Percentiles rank a stretch among this genome's conserved stretches.
Evolutionary conservation across 1,140 invertebrate species (phyloP).

Genomic region (Drosophila grimshawi): DNA sequence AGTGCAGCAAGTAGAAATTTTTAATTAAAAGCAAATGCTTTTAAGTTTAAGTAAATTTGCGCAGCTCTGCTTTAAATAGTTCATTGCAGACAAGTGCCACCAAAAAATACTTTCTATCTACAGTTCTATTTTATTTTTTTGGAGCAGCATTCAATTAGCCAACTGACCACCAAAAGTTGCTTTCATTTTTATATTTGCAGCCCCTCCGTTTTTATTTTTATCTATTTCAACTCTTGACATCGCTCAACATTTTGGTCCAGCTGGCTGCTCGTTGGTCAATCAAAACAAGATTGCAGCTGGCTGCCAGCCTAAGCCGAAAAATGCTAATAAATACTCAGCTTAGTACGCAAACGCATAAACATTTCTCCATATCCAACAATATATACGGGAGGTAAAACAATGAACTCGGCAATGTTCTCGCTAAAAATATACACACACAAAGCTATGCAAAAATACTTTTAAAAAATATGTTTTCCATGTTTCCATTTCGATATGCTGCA

Average conservation of each 20-base stretch:
- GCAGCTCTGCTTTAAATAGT: conserved; percentile 33
- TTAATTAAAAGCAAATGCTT: conserved; percentile 81
- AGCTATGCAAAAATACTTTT: no score
- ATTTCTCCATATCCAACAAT: conserved; percentile 65
- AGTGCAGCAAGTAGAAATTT: conserved; percentile 76
- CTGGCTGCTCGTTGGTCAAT: conserved; percentile 35
- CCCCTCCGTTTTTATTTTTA: background rate
- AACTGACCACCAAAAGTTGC: conserved; percentile 77
- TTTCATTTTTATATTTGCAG: conserved; percentile 49
- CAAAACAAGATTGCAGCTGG: conserved; percentile 55
- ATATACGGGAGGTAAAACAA: conserved; percentile 57
- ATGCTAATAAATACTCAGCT: conserved; percentile 43
- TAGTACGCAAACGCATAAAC: conserved; percentile 68
- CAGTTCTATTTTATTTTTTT: conserved; percentile 4
- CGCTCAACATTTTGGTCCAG: conserved; percentile 18
- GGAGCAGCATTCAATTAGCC: conserved; percentile 69
- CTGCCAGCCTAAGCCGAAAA: conserved; percentile 3
- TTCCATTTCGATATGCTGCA: conserved; percentile 69
- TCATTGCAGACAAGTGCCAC: conserved; percentile 6
- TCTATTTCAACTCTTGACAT: conserved; percentile 20
- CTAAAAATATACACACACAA: no score
- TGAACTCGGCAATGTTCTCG: conserved; percentile 25
- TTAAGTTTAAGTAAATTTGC: conserved; percentile 65
- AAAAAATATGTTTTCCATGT: conserved; percentile 54
- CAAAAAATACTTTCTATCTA: conserved; percentile 43